Conservation (phyloP, 2,888 invertebrate species). For the Nudaria mundana region DNA sequence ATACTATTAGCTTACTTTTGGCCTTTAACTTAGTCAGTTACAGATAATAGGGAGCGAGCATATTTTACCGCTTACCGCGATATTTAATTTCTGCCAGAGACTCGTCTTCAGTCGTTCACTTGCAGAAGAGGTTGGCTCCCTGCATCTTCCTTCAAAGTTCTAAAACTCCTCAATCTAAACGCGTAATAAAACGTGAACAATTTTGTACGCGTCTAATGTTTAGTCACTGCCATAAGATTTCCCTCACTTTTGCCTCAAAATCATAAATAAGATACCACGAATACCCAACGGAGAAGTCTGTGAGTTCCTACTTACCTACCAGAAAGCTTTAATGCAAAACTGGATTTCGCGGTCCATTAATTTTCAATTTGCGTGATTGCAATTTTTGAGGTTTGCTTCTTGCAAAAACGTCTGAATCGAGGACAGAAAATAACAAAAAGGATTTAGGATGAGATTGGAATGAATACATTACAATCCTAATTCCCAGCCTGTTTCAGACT, state of each 20-base stretch:
- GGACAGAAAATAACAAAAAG: constrained; percentile 71
- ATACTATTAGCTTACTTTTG: no score
- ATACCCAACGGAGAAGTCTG: constrained; percentile 38
- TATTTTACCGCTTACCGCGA: no score
- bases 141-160: no score
- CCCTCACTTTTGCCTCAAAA: constrained; percentile 23
- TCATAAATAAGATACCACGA: constrained; percentile 34
- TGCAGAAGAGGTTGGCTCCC: no score
- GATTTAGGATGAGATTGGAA: constrained; percentile 62
- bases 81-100: no score
- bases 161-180: no score
- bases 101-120: no score
- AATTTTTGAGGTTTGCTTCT: constrained; percentile 77
- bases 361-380: constrained; percentile 80
- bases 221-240: no score
- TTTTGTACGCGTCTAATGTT: no score
- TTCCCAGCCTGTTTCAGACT: constrained; percentile 25
- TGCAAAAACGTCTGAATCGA: constrained; percentile 63
- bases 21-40: no score
- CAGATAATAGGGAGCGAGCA: no score
- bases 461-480: constrained; percentile 57
- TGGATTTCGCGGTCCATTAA: constrained; percentile 79
- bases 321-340: constrained; percentile 76
- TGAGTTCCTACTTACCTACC: constrained; percentile 55
- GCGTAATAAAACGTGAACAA: no score